These are phyloP conservation scores for Habroteleia sp. DNA, from an alignment of 2,888 invertebrate species.

Conservation along the genomic window DNA sequence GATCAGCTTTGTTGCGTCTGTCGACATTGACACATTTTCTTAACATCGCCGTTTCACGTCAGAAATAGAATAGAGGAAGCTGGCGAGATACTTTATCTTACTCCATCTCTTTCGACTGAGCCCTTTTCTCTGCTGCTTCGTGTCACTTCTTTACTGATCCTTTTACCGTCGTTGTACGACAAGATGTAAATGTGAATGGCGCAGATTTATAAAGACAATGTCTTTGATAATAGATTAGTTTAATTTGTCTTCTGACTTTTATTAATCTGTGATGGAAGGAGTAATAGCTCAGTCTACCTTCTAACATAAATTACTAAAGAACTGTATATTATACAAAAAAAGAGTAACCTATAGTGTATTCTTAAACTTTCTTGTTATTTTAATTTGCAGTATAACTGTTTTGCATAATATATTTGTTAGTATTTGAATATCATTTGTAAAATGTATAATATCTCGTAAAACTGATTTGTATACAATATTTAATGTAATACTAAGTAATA, in stretches of 20 bases:
- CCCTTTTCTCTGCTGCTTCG: conserved; percentile 31
- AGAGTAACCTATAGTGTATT: too few species aligned
- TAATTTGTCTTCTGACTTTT: conserved; percentile 23
- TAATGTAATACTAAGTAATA: too few species aligned
- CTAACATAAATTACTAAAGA: too few species aligned
- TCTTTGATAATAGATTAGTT: conserved; percentile 23
- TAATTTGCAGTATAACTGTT: too few species aligned
- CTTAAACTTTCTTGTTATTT: too few species aligned
- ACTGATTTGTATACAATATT: too few species aligned
- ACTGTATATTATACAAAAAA: too few species aligned
- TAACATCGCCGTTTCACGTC: conserved; percentile 26
- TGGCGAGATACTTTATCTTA: conserved; percentile 47
- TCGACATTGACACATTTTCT: conserved; percentile 47
- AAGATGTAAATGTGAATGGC: conserved; percentile 47
- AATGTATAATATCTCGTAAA: too few species aligned
- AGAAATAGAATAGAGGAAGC: conserved; percentile 41
- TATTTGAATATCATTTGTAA: too few species aligned
- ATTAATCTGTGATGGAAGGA: conserved; percentile 16
- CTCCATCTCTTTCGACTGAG: conserved; percentile 6
- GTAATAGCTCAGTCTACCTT: too few species aligned
- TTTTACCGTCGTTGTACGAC: conserved; percentile 49
- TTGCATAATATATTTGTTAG: too few species aligned
- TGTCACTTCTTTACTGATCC: conserved; percentile 43
- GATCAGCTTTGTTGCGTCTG: conserved; percentile 13
- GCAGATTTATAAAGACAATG: conserved; percentile 39